Conservation (phyloP, 2,888 invertebrate genomes). For the Cryptus armator region DNA sequence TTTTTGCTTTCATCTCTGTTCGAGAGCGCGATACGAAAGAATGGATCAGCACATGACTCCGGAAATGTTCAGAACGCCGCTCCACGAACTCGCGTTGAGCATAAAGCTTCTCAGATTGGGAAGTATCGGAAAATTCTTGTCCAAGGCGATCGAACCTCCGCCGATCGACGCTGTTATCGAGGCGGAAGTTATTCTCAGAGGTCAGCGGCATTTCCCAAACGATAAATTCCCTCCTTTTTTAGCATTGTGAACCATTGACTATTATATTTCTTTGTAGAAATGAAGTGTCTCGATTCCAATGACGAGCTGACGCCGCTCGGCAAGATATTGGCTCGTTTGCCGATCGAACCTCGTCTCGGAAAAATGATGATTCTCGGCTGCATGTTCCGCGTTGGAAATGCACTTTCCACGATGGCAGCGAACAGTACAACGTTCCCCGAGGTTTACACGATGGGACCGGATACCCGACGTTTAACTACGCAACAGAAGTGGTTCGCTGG, state of each 20-base stretch:
- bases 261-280: conserved; percentile 87
- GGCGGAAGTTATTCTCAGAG: conserved; percentile 92
- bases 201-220: conserved; percentile 74
- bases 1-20: conserved; percentile 97
- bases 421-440: conserved; percentile 98
- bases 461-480: conserved; percentile 91
- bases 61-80: conserved; percentile 98
- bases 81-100: conserved; percentile 97
- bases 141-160: conserved; percentile 98
- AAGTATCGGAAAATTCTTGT: conserved; percentile 96
- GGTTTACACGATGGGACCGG: conserved; percentile 94
- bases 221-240: background rate
- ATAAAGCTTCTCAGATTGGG: conserved; percentile 96
- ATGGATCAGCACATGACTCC: conserved; percentile 97
- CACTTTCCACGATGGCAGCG: conserved; percentile 97
- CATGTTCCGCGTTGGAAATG: conserved; percentile 95
- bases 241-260: background rate
- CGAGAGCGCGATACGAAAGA: conserved; percentile 89
- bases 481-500: conserved; percentile 96
- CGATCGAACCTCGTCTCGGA: conserved; percentile 98
- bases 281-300: conserved; percentile 95
- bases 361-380: conserved; percentile 99
- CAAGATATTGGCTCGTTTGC: conserved; percentile 96
- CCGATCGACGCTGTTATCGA: conserved; percentile 99
- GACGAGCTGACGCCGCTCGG: conserved; percentile 98